phyloP scores from a whole-genome alignment of 2,113 vertebrate species.

The Ictalurus punctatus region DNA sequence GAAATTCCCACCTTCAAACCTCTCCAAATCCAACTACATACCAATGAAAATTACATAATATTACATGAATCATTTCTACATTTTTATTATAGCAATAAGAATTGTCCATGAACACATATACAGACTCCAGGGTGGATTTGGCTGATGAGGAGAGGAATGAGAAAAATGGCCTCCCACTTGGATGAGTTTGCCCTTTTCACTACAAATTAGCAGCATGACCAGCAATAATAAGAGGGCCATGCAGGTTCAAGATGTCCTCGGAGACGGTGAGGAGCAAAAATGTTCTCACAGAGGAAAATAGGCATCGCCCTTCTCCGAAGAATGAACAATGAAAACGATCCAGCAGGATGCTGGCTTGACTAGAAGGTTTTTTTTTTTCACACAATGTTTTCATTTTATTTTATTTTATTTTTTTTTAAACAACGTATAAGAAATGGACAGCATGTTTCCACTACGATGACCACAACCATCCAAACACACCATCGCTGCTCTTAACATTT shows the following conservation, averaged over 20 bases:
- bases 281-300: constrained; percentile 63
- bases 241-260: constrained; percentile 47
- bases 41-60: neutral
- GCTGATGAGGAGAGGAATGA: constrained; percentile 33
- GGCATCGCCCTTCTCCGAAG: constrained; percentile 58
- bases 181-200: constrained; percentile 34
- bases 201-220: constrained; percentile 51
- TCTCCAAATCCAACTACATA: neutral
- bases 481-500: neutral
- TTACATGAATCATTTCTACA: neutral
- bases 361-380: constrained; percentile 63
- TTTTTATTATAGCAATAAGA: neutral
- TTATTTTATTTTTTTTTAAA: neutral
- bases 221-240: constrained; percentile 44
- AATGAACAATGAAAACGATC: constrained; percentile 65
- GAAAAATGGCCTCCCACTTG: constrained; percentile 49
- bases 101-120: neutral
- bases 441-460: neutral
- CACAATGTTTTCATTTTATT: constrained; percentile 44
- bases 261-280: constrained; percentile 52
- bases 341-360: constrained; percentile 50
- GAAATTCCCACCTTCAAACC: neutral
- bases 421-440: constrained; percentile 56
- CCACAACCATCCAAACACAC: constrained; percentile 11
- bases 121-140: neutral